Conservation (phyloP, 2,113 vertebrate genomes). For the Marmota monax region DNA sequence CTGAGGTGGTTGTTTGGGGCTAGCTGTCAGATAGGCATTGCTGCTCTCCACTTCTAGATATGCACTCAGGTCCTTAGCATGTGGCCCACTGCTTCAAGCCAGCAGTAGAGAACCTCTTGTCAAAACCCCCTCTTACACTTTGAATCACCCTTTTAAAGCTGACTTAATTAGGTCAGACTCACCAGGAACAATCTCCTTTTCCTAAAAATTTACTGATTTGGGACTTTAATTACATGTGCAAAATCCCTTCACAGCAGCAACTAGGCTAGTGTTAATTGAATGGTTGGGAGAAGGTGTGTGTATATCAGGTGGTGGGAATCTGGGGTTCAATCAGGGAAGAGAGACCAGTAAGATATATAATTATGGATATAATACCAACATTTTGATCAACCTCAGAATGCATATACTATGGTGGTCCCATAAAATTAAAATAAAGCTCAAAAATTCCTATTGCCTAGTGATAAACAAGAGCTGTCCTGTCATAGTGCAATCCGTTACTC, state of each 20-base stretch:
- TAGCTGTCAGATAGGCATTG: neutral
- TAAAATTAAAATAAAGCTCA: neutral
- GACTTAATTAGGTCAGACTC: constrained; percentile 42
- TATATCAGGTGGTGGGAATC: neutral
- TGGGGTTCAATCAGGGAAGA: neutral
- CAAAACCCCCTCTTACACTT: neutral
- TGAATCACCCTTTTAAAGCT: neutral
- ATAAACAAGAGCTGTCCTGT: too few relatives aligned
- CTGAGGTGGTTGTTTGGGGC: neutral
- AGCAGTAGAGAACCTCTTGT: neutral
- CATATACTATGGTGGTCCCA: neutral
- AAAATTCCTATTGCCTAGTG: neutral
- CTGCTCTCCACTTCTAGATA: neutral
- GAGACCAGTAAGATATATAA: neutral
- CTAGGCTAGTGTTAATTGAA: neutral
- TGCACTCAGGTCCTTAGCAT: neutral
- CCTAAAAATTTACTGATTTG: constrained; percentile 56
- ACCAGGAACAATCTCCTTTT: constrained; percentile 40
- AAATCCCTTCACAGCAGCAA: constrained; percentile 40
- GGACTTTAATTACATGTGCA: constrained; percentile 53
- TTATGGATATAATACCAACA: neutral
- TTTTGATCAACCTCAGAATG: neutral
- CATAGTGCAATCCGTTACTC: neutral
- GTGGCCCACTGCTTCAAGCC: neutral
- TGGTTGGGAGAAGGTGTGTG: neutral